Evolutionary conservation across 2,113 vertebrate genomes (phyloP).

Genomic region (Pachyramphus minor): DNA sequence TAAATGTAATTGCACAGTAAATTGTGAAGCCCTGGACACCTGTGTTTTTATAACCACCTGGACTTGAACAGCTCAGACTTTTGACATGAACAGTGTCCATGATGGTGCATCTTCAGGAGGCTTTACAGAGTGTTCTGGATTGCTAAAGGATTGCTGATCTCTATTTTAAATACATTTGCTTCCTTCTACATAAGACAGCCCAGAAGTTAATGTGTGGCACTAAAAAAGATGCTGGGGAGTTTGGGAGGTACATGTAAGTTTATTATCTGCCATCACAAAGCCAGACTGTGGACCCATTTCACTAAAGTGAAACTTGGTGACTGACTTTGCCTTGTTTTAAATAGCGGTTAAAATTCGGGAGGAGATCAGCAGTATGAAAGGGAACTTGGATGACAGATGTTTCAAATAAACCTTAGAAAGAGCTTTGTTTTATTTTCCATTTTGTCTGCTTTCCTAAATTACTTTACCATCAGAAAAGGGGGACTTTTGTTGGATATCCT

Average conservation of each 20-base stretch:
- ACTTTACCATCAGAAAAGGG: neutral
- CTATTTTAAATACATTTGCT: neutral
- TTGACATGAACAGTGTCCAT: neutral
- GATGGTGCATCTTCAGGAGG: neutral
- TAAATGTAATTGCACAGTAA: neutral
- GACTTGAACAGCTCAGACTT: neutral
- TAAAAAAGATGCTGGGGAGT: neutral
- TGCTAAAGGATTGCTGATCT: neutral
- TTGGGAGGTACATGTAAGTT: neutral
- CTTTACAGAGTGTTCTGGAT: neutral
- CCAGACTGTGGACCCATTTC: neutral
- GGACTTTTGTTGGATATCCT: neutral
- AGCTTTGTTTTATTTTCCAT: neutral
- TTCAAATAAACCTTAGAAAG: neutral
- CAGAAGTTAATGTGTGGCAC: neutral
- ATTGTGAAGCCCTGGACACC: neutral
- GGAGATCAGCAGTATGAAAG: neutral
- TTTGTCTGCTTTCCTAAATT: neutral
- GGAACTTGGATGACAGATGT: neutral
- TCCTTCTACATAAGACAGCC: neutral
- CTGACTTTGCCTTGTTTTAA: neutral
- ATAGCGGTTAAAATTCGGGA: neutral
- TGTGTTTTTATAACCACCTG: neutral
- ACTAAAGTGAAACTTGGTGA: neutral
- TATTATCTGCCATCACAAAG: neutral